These are phyloP conservation scores for Alviniconcha strummeri DNA, from an alignment of 2,888 invertebrate species.

Conservation along the genomic window DNA sequence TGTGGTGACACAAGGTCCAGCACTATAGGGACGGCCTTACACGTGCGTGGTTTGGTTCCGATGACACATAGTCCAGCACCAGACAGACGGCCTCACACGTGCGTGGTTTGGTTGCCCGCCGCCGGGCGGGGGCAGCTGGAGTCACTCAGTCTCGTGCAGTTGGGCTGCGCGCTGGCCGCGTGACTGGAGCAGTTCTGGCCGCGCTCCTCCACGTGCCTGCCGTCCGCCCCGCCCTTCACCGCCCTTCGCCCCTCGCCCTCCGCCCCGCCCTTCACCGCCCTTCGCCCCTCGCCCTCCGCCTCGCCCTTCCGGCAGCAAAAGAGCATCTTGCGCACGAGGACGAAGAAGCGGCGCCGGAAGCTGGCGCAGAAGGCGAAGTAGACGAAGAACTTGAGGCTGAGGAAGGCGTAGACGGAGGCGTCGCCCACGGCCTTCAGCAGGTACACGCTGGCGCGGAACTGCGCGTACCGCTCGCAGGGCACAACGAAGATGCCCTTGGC, in stretches of 20 bases:
- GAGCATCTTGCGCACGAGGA: constrained; percentile 16
- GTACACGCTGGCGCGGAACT: constrained; percentile 29
- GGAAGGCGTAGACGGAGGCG: constrained; percentile 49
- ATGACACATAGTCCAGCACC: too few relatives aligned
- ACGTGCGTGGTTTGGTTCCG: constrained; percentile 19
- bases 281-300: too few relatives aligned
- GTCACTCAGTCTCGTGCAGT: neutral
- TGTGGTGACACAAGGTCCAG: too few relatives aligned
- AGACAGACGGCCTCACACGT: neutral
- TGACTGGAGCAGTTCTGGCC: neutral
- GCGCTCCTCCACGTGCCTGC: too few relatives aligned
- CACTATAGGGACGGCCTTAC: neutral
- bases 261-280: too few relatives aligned
- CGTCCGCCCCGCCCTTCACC: too few relatives aligned
- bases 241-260: too few relatives aligned
- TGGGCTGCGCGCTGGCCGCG: neutral
- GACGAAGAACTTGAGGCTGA: constrained; percentile 58
- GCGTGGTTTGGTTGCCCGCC: neutral
- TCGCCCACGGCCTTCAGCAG: constrained; percentile 46
- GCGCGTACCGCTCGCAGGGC: constrained; percentile 32
- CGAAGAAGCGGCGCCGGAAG: constrained; percentile 51
- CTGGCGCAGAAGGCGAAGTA: constrained; percentile 53
- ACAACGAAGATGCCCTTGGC: constrained; percentile 28
- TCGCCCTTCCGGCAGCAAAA: neutral
- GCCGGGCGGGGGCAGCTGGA: neutral